Evolutionary conservation across 2,797 vertebrate species (phyloP), one percentile per base, ranked within the genome.

Genomic region (Acanthurus lineatus): DNA sequence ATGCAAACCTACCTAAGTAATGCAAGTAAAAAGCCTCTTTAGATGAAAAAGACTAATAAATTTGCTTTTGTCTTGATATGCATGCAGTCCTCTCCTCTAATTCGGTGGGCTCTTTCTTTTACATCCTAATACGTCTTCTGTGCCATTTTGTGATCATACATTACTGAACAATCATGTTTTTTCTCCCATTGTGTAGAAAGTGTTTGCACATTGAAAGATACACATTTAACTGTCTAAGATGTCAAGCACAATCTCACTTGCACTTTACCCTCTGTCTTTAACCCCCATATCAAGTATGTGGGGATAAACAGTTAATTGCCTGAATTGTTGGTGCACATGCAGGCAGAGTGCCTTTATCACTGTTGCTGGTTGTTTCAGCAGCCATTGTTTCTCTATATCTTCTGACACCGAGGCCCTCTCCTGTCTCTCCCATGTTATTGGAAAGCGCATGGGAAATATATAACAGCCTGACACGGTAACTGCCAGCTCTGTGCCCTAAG

Each of bases 401-500:
- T 51, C 81, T 85, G 80, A 88, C 79, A 79, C 74, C 10, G 17
- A 35, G 65, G 72, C 65, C 71, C 83, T 80, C 80, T 82, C 49
- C 64, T 79, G 65, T 86, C 84, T 85, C 65, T 73, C 57, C 78
- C 25, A 64, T 85, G 89, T 86, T 87, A 82, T 81, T 90, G 86
- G 76, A 87, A 80, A 87, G 73, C 51, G 6, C 78, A 90, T 86
- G 78, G 75, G 82, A 88, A 86, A 88, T 86, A 77, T 85, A 89
- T 82, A 89, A 86, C 86, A 89, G 77, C 78, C 63, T 59, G 60
- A 84, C 88, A 89, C 38, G 32, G 79, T 79, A 90, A 84, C 81
- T 81, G 75, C 88, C 88, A 86, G 75, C 84, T 74, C 72, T 59
- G 75, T 81, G 83, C 73, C 83, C 88, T 84, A 44, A 85, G 69